Evolutionary conservation across 2,888 invertebrate species (phyloP).

Genomic region (Corythucha ciliata): DNA sequence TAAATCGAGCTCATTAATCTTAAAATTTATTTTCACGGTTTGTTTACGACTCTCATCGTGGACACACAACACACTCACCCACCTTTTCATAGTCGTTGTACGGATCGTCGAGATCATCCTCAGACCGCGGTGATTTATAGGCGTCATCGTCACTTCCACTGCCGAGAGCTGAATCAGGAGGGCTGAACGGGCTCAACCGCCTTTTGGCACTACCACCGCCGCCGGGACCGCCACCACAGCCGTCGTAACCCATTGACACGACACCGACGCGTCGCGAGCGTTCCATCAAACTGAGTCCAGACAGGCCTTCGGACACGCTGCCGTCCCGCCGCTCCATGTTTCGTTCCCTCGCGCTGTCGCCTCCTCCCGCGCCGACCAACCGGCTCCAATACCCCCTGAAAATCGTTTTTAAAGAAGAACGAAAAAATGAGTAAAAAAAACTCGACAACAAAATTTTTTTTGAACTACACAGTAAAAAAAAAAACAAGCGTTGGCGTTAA

Average conservation of each 20-base stretch:
- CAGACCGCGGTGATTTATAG: slow-evolving; percentile 15
- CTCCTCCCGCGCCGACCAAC: slow-evolving; percentile 25
- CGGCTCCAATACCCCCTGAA: too few relatives aligned
- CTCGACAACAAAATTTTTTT: too few relatives aligned
- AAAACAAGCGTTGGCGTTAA: too few relatives aligned
- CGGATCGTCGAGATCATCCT: slow-evolving; percentile 17
- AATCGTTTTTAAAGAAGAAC: too few relatives aligned
- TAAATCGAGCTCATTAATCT: too few relatives aligned
- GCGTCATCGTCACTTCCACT: slow-evolving; percentile 14
- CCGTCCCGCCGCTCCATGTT: slow-evolving; percentile 50
- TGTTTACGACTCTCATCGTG: too few relatives aligned
- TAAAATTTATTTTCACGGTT: too few relatives aligned
- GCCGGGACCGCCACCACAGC: slow-evolving; percentile 20
- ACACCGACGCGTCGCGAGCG: slow-evolving; percentile 23
- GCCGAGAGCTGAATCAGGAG: slow-evolving; percentile 41
- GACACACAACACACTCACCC: too few relatives aligned
- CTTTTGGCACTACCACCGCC: slow-evolving; percentile 21
- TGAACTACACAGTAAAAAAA: too few relatives aligned
- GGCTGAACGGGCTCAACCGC: slow-evolving; percentile 18
- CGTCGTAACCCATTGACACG: slow-evolving; percentile 14
- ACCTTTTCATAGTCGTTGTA: slow-evolving; percentile 9
- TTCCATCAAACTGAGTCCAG: slow-evolving; percentile 37
- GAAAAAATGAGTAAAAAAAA: too few relatives aligned
- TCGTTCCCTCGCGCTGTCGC: slow-evolving; percentile 59
- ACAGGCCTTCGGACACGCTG: slow-evolving; percentile 40